Conservation (phyloP, 1,140 invertebrate genomes). For the Oreohelix idahoensis region DNA sequence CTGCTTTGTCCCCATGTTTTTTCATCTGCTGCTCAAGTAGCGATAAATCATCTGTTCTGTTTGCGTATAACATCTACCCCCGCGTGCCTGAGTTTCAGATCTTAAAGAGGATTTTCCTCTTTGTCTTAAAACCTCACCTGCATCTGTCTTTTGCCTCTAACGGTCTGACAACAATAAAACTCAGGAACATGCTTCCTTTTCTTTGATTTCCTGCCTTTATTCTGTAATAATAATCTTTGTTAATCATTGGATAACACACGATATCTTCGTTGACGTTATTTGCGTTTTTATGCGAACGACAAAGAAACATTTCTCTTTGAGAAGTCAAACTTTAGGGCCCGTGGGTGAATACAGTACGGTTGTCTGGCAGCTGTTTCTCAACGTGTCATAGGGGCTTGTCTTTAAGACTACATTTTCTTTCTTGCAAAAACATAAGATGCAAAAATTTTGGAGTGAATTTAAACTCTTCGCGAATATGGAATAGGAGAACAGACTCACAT, state of each 20-base stretch:
- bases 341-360: constrained; percentile 14
- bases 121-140: constrained; percentile 38
- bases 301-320: constrained; percentile 24
- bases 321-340: constrained; percentile 14
- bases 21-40: constrained; percentile 40
- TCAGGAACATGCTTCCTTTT: constrained; percentile 33
- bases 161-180: constrained; percentile 31
- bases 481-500: background rate
- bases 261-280: constrained; percentile 37
- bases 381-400: constrained; percentile 35
- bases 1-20: constrained; percentile 35
- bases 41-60: constrained; percentile 40
- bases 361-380: constrained; percentile 40
- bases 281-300: constrained; percentile 38
- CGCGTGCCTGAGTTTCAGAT: constrained; percentile 29
- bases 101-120: constrained; percentile 23
- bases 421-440: constrained; percentile 17
- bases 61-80: constrained; percentile 40
- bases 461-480: background rate
- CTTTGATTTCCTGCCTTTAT: constrained; percentile 39
- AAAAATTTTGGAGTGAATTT: constrained; percentile 14
- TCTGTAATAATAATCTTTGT: constrained; percentile 34
- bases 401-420: constrained; percentile 20
- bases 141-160: constrained; percentile 33
- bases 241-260: constrained; percentile 38